A percentile compares a stretch with the other conserved stretches of the same genome.
Conservation (phyloP, 2,888 invertebrate species). For the Nomada ruficornis region DNA sequence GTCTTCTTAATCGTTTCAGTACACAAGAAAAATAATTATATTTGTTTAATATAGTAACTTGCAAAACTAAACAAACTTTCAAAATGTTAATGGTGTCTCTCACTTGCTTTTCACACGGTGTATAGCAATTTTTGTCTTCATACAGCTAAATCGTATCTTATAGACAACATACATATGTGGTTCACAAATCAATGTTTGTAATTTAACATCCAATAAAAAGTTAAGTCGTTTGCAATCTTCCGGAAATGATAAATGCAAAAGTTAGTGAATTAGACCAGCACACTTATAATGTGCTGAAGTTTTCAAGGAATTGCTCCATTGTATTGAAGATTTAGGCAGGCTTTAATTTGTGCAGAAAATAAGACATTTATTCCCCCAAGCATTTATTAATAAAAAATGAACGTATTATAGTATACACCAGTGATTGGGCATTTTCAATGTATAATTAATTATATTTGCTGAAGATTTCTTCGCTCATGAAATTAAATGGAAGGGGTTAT, state of each 20-base stretch:
- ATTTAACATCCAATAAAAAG: constrained; percentile 10
- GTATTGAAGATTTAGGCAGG: constrained; percentile 78
- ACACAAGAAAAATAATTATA: constrained; percentile 1
- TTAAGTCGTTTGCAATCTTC: background rate
- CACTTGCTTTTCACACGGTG: constrained; percentile 16
- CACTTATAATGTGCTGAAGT: constrained; percentile 25
- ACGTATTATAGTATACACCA: background rate
- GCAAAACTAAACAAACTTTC: constrained; percentile 1
- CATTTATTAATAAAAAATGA: background rate
- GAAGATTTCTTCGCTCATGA: constrained; percentile 5
- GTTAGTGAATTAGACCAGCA: constrained; percentile 6
- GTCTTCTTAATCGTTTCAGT: constrained; percentile 37
- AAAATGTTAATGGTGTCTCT: constrained; percentile 19
- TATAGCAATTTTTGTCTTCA: constrained; percentile 20
- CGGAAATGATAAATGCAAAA: background rate
- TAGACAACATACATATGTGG: constrained; percentile 3
- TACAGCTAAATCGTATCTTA: background rate
- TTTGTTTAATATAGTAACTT: constrained; percentile 1
- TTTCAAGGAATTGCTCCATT: constrained; percentile 65
- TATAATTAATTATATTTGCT: background rate
- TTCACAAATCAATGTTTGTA: constrained; percentile 5
- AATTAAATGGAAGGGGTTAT: background rate
- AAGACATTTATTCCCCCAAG: constrained; percentile 65
- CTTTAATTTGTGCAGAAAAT: constrained; percentile 84
- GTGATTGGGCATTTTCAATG: constrained; percentile 23